Conservation (phyloP, 2,888 invertebrate species). For the Tetragonisca angustula region DNA sequence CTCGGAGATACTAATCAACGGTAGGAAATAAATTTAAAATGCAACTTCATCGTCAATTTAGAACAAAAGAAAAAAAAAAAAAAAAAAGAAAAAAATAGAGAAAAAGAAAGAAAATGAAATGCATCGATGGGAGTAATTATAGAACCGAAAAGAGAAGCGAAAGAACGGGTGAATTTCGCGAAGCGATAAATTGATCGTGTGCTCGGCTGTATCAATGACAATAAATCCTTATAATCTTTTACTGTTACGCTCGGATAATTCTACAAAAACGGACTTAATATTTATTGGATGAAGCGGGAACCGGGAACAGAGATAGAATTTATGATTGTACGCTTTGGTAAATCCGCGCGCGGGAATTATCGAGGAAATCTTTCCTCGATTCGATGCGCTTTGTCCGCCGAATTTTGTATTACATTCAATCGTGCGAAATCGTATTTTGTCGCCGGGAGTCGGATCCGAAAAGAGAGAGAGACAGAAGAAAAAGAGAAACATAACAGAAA, state of each 20-base stretch:
- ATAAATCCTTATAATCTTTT: conserved; percentile 48
- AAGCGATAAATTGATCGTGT: conserved; percentile 11
- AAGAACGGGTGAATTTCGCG: background rate
- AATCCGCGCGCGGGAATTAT: conserved; percentile 39
- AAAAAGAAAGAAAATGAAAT: no score
- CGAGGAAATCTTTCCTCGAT: conserved; percentile 45
- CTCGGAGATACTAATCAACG: no score
- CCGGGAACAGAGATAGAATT: conserved; percentile 37
- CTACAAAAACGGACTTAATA: conserved; percentile 40
- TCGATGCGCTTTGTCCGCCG: conserved; percentile 28
- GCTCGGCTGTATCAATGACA: conserved; percentile 1
- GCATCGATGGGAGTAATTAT: background rate
- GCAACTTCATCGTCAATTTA: no score
- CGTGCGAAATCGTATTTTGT: conserved; percentile 14
- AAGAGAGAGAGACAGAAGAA: background rate
- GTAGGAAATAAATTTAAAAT: no score
- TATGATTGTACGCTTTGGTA: conserved; percentile 50
- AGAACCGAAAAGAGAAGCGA: background rate
- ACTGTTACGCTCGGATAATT: conserved; percentile 44
- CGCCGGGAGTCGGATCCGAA: background rate
- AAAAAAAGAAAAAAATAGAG: no score
- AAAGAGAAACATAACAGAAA: background rate
- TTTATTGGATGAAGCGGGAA: conserved; percentile 42
- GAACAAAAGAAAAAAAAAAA: no score
- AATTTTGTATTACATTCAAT: conserved; percentile 50